A percentile compares a stretch with the other conserved stretches of the same genome.
These are phyloP conservation scores for Brachirus orientalis DNA, from an alignment of 2,113 vertebrate species.

Conservation along the genomic window DNA sequence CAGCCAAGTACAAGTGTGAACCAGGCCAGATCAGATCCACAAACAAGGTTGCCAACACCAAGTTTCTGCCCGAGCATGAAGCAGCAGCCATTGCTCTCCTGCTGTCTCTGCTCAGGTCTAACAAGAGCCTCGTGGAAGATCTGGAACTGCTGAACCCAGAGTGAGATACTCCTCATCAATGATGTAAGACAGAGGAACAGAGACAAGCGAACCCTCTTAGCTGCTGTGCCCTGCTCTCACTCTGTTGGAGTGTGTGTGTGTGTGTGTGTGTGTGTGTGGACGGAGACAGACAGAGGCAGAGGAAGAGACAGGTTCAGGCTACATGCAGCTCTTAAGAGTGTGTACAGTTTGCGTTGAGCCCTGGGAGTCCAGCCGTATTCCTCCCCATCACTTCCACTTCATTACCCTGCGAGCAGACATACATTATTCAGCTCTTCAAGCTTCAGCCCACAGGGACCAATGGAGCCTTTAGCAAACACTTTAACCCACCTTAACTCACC, in stretches of 20 bases:
- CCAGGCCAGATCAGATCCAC: conserved; percentile 34
- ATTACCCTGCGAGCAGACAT: conserved; percentile 79
- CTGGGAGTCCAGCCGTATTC: conserved; percentile 78
- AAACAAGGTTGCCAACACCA: conserved; percentile 65
- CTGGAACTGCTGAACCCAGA: conserved; percentile 57
- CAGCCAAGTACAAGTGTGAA: conserved; percentile 41
- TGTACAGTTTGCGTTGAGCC: conserved; percentile 76
- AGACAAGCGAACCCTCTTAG: conserved; percentile 82
- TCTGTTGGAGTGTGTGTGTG: conserved; percentile 22
- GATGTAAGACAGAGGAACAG: conserved; percentile 80
- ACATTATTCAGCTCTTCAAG: conserved; percentile 80
- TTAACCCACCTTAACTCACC: conserved; percentile 65
- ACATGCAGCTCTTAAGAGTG: conserved; percentile 76
- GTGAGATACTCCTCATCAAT: conserved; percentile 78
- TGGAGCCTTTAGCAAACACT: conserved; percentile 81
- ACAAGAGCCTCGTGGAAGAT: conserved; percentile 56
- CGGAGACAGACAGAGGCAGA: conserved; percentile 41
- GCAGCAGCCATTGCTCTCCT: conserved; percentile 13
- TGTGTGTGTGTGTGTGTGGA: conserved; percentile 32
- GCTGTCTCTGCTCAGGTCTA: conserved; percentile 31
- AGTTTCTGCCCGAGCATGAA: conserved; percentile 43
- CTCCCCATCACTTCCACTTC: conserved; percentile 82
- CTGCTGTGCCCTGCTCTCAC: conserved; percentile 39
- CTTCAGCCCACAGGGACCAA: conserved; percentile 74
- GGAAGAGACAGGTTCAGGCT: conserved; percentile 63